Evolutionary conservation across 2,888 invertebrate genomes (phyloP).

Genomic region (Tachina grossa): DNA sequence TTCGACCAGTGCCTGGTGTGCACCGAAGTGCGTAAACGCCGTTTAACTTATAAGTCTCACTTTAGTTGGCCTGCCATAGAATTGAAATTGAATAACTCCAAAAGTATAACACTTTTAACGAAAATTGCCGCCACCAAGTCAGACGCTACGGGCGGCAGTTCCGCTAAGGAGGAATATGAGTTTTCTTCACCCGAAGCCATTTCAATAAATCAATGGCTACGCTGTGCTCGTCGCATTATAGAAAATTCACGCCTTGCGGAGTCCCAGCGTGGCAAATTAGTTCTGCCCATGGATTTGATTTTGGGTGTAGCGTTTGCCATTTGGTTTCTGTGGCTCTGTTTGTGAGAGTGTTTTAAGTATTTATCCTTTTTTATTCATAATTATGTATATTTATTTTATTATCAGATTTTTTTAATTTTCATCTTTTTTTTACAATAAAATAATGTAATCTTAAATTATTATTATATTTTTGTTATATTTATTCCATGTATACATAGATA

Average conservation of each 20-base stretch:
- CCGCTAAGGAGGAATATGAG: constrained; percentile 77
- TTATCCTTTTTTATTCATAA: constrained; percentile 4
- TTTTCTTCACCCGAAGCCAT: constrained; percentile 77
- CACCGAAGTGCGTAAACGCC: constrained; percentile 80
- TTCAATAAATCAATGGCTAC: constrained; percentile 79
- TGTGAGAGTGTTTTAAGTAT: constrained; percentile 72
- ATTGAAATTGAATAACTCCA: constrained; percentile 78
- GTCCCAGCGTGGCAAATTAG: constrained; percentile 75
- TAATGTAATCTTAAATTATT: constrained; percentile 58
- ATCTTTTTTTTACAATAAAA: constrained; percentile 41
- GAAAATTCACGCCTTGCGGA: constrained; percentile 77
- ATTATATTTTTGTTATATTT: constrained; percentile 25
- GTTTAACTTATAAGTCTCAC: constrained; percentile 80
- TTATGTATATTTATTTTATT: constrained; percentile 38
- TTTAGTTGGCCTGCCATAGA: constrained; percentile 80
- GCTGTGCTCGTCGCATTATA: constrained; percentile 77
- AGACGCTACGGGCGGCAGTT: constrained; percentile 10
- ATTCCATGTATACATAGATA: background rate
- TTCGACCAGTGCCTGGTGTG: constrained; percentile 81
- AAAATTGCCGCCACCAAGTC: constrained; percentile 61
- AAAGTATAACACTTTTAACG: constrained; percentile 77
- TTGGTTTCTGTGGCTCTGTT: constrained; percentile 80
- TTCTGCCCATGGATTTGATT: constrained; percentile 80
- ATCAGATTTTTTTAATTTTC: constrained; percentile 4
- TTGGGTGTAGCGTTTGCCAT: constrained; percentile 77